phyloP scores from a whole-genome alignment of 2,113 vertebrate species.

The Elephantulus edwardii region DNA sequence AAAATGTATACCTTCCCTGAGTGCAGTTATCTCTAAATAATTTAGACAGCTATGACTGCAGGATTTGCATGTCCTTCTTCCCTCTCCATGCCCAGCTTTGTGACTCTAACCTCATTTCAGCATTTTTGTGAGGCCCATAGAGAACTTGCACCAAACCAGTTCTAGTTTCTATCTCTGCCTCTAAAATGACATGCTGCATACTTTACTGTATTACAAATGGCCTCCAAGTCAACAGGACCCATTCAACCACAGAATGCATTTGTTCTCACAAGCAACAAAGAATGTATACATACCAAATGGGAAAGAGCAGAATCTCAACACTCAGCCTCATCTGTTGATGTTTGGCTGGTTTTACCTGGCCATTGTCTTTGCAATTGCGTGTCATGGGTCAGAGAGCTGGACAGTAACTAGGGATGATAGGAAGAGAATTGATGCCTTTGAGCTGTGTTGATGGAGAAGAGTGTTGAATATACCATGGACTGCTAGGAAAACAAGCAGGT shows the following conservation, averaged over 20 bases:
- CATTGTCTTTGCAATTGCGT: too few species aligned
- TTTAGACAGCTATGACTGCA: accelerated
- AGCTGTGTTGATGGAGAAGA: too few species aligned
- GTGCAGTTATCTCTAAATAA: background rate
- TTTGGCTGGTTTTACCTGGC: background rate
- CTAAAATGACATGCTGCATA: background rate
- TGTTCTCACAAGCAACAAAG: background rate
- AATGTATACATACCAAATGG: background rate
- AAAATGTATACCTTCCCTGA: accelerated
- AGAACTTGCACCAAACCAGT: background rate
- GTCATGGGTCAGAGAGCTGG: too few species aligned
- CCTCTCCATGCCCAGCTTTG: background rate
- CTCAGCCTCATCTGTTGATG: background rate
- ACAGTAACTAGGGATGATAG: too few species aligned
- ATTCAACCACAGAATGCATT: background rate
- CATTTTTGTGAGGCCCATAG: background rate
- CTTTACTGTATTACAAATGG: background rate
- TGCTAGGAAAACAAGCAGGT: too few species aligned
- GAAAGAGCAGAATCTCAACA: background rate
- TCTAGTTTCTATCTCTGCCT: background rate
- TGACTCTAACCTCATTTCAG: background rate
- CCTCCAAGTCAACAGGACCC: background rate
- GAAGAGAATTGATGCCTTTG: too few species aligned
- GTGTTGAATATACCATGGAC: too few species aligned
- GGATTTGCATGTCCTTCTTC: accelerated